phyloP scores from a whole-genome alignment of 2,888 invertebrate genomes.

The Tridacna gigas region DNA sequence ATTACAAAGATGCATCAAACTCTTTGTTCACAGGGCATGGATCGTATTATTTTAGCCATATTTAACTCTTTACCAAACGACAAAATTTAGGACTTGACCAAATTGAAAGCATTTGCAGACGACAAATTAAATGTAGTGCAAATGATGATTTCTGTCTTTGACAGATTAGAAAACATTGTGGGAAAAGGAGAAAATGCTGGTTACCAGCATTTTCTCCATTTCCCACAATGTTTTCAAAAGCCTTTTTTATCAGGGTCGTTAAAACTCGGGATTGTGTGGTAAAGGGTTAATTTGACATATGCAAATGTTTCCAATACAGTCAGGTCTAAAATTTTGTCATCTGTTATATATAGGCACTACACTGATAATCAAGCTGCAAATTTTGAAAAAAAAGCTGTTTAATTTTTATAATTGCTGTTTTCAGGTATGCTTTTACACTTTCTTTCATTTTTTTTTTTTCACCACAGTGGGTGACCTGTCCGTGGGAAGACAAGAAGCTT shows the following conservation, averaged over 20 bases:
- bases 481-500: slow-evolving; percentile 84
- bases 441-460: background rate
- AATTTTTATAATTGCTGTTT: background rate
- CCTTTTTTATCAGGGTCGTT: background rate
- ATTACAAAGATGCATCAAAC: too few relatives aligned
- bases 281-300: background rate
- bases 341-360: too few relatives aligned
- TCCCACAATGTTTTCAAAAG: background rate
- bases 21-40: too few relatives aligned
- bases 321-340: too few relatives aligned
- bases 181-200: slow-evolving; percentile 1
- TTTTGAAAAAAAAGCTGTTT: too few relatives aligned
- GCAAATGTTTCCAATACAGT: too few relatives aligned
- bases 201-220: slow-evolving; percentile 7
- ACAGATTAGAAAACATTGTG: background rate
- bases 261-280: slow-evolving; percentile 2
- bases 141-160: too few relatives aligned
- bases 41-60: too few relatives aligned
- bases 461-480: slow-evolving; percentile 84
- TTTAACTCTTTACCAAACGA: background rate
- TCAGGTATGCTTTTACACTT: background rate
- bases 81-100: background rate
- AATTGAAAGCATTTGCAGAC: background rate
- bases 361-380: too few relatives aligned
- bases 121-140: background rate